A percentile compares a stretch with the other conserved stretches of the same genome.
phyloP scores from a whole-genome alignment of 2,797 vertebrate genomes.

The Aselliscus stoliczkanus region DNA sequence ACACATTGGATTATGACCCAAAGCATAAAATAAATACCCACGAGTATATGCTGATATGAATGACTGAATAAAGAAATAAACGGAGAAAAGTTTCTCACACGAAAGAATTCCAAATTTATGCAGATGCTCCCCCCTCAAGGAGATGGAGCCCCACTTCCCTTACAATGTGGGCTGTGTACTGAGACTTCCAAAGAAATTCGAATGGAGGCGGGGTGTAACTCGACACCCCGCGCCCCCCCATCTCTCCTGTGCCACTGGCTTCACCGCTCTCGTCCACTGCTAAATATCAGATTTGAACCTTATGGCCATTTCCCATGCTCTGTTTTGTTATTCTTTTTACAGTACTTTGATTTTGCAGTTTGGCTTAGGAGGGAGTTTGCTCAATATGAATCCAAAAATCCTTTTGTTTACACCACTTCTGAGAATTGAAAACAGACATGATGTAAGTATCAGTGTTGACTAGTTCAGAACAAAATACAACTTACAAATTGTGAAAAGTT shows the following conservation, averaged over 20 bases:
- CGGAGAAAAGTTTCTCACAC: background rate
- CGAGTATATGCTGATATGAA: background rate
- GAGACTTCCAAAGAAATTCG: background rate
- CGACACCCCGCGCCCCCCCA: no score
- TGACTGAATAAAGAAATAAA: background rate
- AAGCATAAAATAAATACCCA: background rate
- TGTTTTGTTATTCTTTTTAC: slow-evolving; percentile 55
- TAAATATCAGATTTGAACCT: slow-evolving; percentile 40
- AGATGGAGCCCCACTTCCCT: background rate
- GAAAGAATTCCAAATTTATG: background rate
- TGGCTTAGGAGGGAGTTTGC: slow-evolving; percentile 51
- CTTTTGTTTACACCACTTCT: slow-evolving; percentile 59
- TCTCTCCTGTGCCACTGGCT: background rate
- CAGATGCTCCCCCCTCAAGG: background rate
- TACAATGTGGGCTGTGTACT: background rate
- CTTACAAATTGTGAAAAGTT: slow-evolving; percentile 26
- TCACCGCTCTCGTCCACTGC: background rate
- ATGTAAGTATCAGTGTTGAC: slow-evolving; percentile 15
- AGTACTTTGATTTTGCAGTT: slow-evolving; percentile 62
- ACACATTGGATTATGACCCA: background rate
- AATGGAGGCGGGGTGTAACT: background rate
- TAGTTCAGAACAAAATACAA: slow-evolving; percentile 49
- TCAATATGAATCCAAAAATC: slow-evolving; percentile 49
- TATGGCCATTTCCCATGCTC: slow-evolving; percentile 19
- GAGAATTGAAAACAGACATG: slow-evolving; percentile 67